A percentile compares a stretch with the other conserved stretches of the same genome.
phyloP scores from a whole-genome alignment of 2,797 vertebrate genomes.

The Macrochelys suwanniensis region DNA sequence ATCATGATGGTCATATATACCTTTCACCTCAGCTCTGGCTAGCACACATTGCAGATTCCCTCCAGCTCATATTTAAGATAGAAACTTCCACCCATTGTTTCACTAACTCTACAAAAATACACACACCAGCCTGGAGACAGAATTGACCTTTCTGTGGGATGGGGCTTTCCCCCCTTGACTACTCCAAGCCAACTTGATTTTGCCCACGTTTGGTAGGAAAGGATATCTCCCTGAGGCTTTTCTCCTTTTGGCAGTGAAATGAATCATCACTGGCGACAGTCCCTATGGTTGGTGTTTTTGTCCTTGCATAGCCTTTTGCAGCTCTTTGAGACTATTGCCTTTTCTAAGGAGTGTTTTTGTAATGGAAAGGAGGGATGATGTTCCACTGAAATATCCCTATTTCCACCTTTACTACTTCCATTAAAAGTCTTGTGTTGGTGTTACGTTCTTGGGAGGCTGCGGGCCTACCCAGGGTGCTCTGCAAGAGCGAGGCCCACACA shows the following conservation, averaged over 20 bases:
- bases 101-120: not conserved
- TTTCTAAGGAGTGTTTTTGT: not conserved
- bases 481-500: too few species aligned
- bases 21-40: not conserved
- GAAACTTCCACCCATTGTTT: not conserved
- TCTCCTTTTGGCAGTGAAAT: not conserved
- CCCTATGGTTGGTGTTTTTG: rapidly evolving
- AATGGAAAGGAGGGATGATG: not conserved
- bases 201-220: not conserved
- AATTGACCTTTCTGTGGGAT: not conserved
- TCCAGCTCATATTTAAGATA: not conserved
- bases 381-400: not conserved
- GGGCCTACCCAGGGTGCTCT: too few species aligned
- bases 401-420: not conserved
- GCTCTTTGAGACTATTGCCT: not conserved
- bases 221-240: not conserved
- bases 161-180: not conserved
- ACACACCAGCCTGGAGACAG: not conserved
- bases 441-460: too few species aligned
- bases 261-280: not conserved
- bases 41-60: not conserved
- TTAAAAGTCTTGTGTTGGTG: not conserved
- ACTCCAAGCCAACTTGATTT: not conserved
- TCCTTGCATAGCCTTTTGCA: not conserved
- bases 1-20: rapidly evolving